Evolutionary conservation across 64 coral and sea anemone species (phyloP).

Genomic region (Actinia equina): DNA sequence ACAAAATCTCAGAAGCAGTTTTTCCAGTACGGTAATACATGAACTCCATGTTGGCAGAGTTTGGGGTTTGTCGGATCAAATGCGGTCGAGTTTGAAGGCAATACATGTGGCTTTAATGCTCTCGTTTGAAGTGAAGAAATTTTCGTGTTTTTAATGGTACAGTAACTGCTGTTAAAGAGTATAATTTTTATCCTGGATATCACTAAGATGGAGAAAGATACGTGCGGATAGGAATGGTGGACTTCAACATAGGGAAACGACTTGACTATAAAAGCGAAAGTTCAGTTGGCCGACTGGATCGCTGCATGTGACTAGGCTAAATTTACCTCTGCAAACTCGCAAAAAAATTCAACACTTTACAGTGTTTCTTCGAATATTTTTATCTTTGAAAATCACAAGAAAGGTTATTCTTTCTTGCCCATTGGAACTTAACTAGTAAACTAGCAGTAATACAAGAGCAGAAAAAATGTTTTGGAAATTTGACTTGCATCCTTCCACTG

Average conservation of each 20-base stretch:
- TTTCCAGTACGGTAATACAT: not conserved
- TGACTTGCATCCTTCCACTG: constrained; percentile 85
- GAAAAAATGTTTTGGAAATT: constrained; percentile 99
- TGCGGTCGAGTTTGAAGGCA: constrained; percentile 18
- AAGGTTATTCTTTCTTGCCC: not conserved
- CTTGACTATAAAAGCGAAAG: not conserved
- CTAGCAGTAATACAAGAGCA: constrained; percentile 20
- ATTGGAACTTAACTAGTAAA: not conserved
- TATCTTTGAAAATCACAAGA: not conserved
- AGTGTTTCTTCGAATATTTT: not conserved
- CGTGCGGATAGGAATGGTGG: constrained; percentile 1
- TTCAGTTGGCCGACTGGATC: not conserved
- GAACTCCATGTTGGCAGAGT: constrained; percentile 28
- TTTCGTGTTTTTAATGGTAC: not conserved
- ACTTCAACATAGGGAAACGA: not conserved
- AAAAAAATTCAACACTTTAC: not conserved
- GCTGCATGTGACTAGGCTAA: not conserved
- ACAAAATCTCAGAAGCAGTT: too few species aligned
- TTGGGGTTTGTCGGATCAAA: constrained; percentile 1
- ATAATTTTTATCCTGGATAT: not conserved
- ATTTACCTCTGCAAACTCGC: not conserved
- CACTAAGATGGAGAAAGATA: not conserved
- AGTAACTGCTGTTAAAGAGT: not conserved
- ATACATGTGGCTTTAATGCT: not conserved
- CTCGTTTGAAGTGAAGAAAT: constrained; percentile 16